Percentiles rank a stretch among this genome's conserved stretches.
Conservation (phyloP, 2,113 vertebrate species). For the rat (Rattus norvegicus) region DNA sequence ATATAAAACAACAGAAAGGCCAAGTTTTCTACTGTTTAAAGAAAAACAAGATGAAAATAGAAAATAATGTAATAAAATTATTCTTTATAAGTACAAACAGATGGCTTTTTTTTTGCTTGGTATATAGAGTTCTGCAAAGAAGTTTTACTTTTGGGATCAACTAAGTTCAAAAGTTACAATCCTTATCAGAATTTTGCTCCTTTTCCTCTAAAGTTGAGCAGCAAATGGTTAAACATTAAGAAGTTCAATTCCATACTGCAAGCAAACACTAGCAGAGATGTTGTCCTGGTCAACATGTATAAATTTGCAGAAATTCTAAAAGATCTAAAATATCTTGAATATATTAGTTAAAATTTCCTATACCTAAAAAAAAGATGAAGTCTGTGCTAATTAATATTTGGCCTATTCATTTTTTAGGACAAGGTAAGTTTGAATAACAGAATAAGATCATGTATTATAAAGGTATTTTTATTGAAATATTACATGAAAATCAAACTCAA, state of each 20-base stretch:
- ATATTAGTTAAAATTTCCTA: background rate
- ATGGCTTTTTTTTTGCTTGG: background rate
- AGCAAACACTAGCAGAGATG: background rate
- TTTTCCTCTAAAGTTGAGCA: background rate
- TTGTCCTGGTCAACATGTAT: background rate
- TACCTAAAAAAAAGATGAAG: background rate
- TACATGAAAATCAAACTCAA: background rate
- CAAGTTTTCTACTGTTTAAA: background rate
- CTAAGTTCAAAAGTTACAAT: background rate
- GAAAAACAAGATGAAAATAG: background rate
- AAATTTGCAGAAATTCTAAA: background rate
- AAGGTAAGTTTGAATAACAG: background rate
- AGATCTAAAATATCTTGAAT: background rate
- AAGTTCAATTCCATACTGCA: slow-evolving; percentile 9
- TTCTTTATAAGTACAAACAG: background rate
- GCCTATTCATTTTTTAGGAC: background rate
- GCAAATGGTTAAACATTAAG: background rate
- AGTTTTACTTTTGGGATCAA: slow-evolving; percentile 7
- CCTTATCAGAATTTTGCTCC: background rate
- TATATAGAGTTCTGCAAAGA: background rate
- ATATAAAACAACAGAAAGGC: background rate
- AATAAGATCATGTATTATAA: background rate
- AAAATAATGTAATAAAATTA: background rate
- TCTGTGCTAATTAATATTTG: background rate
- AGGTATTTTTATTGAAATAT: background rate